These are phyloP conservation scores for Axea sp. DNA, from an alignment of 2,888 invertebrate species.

Conservation along the genomic window DNA sequence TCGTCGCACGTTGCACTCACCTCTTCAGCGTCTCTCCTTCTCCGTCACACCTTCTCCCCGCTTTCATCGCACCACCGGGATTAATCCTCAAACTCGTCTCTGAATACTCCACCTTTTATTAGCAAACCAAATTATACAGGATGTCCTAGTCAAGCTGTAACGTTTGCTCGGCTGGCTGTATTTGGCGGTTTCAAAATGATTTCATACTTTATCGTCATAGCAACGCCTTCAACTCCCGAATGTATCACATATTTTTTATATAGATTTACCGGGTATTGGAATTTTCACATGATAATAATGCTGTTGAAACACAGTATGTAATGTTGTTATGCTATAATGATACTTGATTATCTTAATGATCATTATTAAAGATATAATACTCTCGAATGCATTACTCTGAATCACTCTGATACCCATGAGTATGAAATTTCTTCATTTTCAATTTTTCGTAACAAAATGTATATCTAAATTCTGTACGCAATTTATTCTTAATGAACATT, in stretches of 20 bases:
- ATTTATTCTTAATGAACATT: no score
- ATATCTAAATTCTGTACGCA: no score
- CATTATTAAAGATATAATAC: background rate
- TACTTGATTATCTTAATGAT: background rate
- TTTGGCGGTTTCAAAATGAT: constrained; percentile 44
- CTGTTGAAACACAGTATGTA: background rate
- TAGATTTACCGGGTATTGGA: background rate
- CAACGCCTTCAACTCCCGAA: constrained; percentile 12
- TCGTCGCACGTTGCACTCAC: constrained; percentile 42
- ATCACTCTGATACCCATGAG: no score
- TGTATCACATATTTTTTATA: constrained; percentile 8
- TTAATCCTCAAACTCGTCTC: constrained; percentile 53
- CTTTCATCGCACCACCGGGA: constrained; percentile 55
- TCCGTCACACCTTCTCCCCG: constrained; percentile 23
- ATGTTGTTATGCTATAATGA: background rate
- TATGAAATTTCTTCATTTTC: no score
- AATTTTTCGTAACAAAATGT: no score
- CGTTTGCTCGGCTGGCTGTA: constrained; percentile 40
- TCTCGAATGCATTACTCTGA: no score
- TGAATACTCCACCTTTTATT: constrained; percentile 60
- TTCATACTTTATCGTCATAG: constrained; percentile 36
- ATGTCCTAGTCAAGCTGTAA: constrained; percentile 54
- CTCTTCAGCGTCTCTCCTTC: constrained; percentile 39
- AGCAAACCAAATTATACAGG: constrained; percentile 61
- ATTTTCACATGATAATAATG: background rate